Evolutionary conservation across 2,888 invertebrate species (phyloP).

Genomic region (Endotricha flammealis): DNA sequence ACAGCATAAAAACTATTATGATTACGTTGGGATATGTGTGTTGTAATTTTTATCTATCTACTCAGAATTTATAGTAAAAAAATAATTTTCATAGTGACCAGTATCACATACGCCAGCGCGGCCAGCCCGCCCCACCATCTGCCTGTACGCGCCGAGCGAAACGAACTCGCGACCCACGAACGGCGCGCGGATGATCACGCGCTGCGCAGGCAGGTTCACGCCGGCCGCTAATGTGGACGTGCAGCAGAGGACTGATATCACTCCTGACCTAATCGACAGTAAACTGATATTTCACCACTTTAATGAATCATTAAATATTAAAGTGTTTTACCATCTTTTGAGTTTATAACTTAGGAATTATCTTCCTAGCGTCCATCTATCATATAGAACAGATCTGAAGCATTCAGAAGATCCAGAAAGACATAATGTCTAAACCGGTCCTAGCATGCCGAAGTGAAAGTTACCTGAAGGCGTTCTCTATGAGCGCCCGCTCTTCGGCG

Average conservation of each 20-base stretch:
- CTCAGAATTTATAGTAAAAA: too few species aligned
- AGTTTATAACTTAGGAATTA: too few species aligned
- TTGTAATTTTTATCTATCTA: too few species aligned
- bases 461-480: conserved; percentile 91
- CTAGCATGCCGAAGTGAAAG: too few species aligned
- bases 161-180: conserved; percentile 87
- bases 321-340: too few species aligned
- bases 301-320: background rate
- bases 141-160: conserved; percentile 89
- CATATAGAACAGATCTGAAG: too few species aligned
- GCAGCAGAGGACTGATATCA: conserved; percentile 93
- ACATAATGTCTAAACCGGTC: too few species aligned
- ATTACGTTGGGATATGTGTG: too few species aligned
- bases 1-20: too few species aligned
- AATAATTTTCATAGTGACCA: conserved; percentile 55
- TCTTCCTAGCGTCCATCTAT: too few species aligned
- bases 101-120: conserved; percentile 89
- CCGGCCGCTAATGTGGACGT: conserved; percentile 99
- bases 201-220: conserved; percentile 95
- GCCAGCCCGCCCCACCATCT: conserved; percentile 97
- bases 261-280: conserved; percentile 82
- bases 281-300: background rate
- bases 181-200: conserved; percentile 92
- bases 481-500: conserved; percentile 87
- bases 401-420: too few species aligned